phyloP scores from a whole-genome alignment of 1,140 invertebrate genomes.

The Drosophila bocqueti region DNA sequence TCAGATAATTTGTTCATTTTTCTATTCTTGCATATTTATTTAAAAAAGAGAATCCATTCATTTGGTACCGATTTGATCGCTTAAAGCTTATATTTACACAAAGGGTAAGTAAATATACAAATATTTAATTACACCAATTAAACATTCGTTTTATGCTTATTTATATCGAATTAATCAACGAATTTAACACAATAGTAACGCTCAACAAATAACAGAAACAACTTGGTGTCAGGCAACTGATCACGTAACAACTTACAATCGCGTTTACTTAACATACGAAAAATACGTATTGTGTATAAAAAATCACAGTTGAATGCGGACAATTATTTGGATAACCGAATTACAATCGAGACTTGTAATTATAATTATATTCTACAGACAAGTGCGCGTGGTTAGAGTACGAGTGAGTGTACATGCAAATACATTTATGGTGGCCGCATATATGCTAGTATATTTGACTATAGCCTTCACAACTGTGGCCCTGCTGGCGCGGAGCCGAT shows the following conservation, averaged over 20 bases:
- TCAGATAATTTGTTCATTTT: background rate
- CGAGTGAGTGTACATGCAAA: constrained; percentile 17
- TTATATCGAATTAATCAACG: constrained; percentile 10
- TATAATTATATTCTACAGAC: constrained; percentile 22
- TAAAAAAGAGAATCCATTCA: background rate
- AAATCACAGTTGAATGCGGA: constrained; percentile 62
- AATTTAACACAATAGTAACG: constrained; percentile 22
- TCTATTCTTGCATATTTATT: background rate
- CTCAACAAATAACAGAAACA: constrained; percentile 37
- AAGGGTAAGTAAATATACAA: background rate
- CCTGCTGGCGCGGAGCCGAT: background rate
- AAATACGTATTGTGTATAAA: constrained; percentile 29
- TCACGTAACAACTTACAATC: constrained; percentile 26
- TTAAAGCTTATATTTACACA: constrained; percentile 14
- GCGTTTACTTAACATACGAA: constrained; percentile 28
- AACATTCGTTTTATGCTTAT: constrained; percentile 2
- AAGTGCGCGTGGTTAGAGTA: constrained; percentile 8
- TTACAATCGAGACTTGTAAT: constrained; percentile 29
- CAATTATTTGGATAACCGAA: constrained; percentile 20
- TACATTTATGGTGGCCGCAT: constrained; percentile 9
- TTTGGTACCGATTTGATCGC: constrained; percentile 17
- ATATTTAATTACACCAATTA: background rate
- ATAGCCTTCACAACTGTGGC: constrained; percentile 35
- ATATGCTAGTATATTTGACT: constrained; percentile 25
- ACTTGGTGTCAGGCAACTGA: constrained; percentile 27